Evolutionary conservation across 2,113 vertebrate genomes (phyloP).

Genomic region (Edolisoma coerulescens): DNA sequence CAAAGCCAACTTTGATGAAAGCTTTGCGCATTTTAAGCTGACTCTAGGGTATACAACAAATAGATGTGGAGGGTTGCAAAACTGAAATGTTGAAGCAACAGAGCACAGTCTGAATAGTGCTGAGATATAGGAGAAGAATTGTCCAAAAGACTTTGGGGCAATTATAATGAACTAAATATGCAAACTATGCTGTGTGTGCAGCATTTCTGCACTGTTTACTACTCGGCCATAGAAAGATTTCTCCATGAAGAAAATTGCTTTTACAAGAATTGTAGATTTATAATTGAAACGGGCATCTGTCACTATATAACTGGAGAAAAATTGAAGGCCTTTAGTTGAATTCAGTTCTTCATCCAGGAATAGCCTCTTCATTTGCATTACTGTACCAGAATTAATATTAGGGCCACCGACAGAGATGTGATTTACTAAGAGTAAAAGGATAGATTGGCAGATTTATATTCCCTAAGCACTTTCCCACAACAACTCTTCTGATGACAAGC

Average conservation of each 20-base stretch:
- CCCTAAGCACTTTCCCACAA: constrained; percentile 62
- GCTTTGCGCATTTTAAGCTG: not conserved
- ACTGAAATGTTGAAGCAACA: not conserved
- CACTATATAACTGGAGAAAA: not conserved
- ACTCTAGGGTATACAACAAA: not conserved
- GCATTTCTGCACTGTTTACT: constrained; percentile 1
- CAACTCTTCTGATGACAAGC: constrained; percentile 49
- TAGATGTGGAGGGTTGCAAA: not conserved
- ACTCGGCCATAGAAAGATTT: not conserved
- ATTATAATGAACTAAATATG: not conserved
- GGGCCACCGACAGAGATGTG: not conserved
- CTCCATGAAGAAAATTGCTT: not conserved
- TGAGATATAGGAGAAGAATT: not conserved
- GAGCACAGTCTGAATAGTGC: not conserved
- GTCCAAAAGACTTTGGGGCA: constrained; percentile 14
- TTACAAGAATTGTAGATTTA: not conserved
- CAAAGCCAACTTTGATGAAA: not conserved
- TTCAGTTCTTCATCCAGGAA: not conserved
- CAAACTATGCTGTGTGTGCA: not conserved
- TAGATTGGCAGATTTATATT: constrained; percentile 34
- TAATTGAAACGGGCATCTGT: not conserved
- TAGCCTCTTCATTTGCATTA: constrained; percentile 24
- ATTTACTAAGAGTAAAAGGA: constrained; percentile 28
- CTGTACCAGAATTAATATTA: not conserved
- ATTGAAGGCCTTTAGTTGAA: not conserved